Percentiles rank a stretch among this genome's conserved stretches.
These are phyloP conservation scores for Odontamblyopus rebecca DNA, from an alignment of 2,797 vertebrate genomes.

Conservation along the genomic window DNA sequence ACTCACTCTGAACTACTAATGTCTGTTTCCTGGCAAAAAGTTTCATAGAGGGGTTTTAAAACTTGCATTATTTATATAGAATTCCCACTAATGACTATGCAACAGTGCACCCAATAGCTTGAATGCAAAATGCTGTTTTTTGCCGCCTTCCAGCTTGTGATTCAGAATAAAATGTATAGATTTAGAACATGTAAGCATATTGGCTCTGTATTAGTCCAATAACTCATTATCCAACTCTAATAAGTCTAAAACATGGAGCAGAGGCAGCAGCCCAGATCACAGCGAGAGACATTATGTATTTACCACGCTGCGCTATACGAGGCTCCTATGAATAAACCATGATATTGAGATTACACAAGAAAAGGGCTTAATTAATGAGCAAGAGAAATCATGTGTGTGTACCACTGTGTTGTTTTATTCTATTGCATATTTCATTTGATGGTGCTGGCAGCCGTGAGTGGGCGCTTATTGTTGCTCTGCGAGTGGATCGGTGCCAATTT, in stretches of 20 bases:
- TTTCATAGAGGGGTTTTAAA: no score
- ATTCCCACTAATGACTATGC: no score
- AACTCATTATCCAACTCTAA: conserved; percentile 58
- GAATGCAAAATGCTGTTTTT: background rate
- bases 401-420: conserved; percentile 1
- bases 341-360: conserved; percentile 42
- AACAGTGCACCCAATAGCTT: no score
- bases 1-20: no score
- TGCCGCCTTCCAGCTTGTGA: background rate
- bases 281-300: conserved; percentile 44
- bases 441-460: conserved; percentile 19
- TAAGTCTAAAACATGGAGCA: conserved; percentile 22
- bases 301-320: conserved; percentile 42
- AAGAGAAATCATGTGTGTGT: background rate
- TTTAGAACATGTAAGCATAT: conserved; percentile 39
- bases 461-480: conserved; percentile 9
- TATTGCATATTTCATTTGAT: conserved; percentile 26
- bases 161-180: conserved; percentile 1
- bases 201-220: conserved; percentile 32
- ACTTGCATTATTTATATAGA: no score
- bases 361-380: conserved; percentile 33
- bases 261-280: conserved; percentile 41
- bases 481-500: conserved; percentile 48
- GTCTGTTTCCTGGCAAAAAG: no score
- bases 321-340: conserved; percentile 55